Base-by-base conservation (phyloP, 1,140 invertebrate genomes). In the Drepana arcuata region DNA sequence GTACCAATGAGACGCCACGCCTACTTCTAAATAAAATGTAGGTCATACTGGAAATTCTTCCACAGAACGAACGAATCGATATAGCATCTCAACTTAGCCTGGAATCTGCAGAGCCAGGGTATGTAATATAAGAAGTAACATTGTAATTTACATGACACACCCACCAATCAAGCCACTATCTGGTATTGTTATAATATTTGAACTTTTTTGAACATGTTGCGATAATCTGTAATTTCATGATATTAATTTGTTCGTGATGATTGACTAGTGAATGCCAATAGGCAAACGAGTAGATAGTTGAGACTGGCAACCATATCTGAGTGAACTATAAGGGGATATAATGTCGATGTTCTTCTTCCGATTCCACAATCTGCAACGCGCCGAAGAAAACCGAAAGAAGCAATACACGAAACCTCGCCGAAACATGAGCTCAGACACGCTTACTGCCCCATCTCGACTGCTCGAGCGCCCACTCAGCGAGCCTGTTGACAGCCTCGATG, bases 301-400 rank as follows among this genome's bases (percentile, higher is more conserved):
- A n/a, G n/a, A n/a, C n/a, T n/a, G n/a, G n/a, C n/a, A n/a, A n/a
- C n/a, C n/a, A 3, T 9, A n/a, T 21, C 32, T 25, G 23, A 40
- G 48, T 46, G 31, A 21, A 34, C 14, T 6, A 14, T 43, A 42
- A 38, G 36, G 34, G 25, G 41, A 38, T 60, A 80, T 64, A 65
- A 95, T 96, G 94, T 95, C 94, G 87, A 89, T 95, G 87, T 96
- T 95, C 88, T 95, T 96, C 90, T 95, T 95, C 85, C 93, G 94
- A 37, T 88, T 95, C 71, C 93, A 94, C 88, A 94, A 95, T 82
- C 87, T 95, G 61, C 92, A 90, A 68, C 89, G 93, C 24, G 91
- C 90, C 64, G 91, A 93, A 81, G 92, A 92, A 61, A 91, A 85
- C 37, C 84, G 84, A 60, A 86, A 86, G 43, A 86, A 84, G 61